Evolutionary conservation across 1,140 invertebrate species (phyloP), one percentile per base, ranked within the genome.

Genomic region (Macrostomum lignano): DNA sequence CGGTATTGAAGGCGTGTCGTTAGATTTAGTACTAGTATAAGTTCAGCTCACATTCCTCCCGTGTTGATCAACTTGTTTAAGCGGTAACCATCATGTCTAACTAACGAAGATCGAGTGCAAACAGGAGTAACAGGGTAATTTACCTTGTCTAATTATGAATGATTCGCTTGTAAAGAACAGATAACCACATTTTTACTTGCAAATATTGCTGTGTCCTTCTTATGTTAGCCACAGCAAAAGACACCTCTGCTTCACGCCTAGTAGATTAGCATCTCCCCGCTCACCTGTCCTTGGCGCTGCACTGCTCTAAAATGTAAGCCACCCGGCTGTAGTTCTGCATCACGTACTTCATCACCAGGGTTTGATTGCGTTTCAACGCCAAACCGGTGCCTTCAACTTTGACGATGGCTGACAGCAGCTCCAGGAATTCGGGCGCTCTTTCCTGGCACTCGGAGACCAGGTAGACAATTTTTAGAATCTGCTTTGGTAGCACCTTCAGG

Each of bases 341-440:
- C 11, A 41, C 32, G 21, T 39, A 41, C 24, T 41, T 41, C 37
- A 41, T 41, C 15, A 39, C 40, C 7, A 38, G 35, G 2, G 37
- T 36, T 24, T 41, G 40, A 29, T 41, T 41, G 7, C 40, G 11
- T 21, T 41, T 41, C 21, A 41, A 29, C 4, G 40, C 35, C 23
- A 41, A 22, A 19, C 31, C 40, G 4, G 33, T 30, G 5, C 33
- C 40, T 20, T 39, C 40, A 10, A 41, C 40, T 29, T 41, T 41
- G 9, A 41, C 40, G 19, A 39, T 31, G 17, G 32, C 38, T 19
- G 36, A 38, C 7, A 41, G 34, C 17, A 41, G 33, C 21, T 41
- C 38, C 2, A 41, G 25, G 28, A 41, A 39, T 33, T 41, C 40
- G 11, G 40, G 40, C 4, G 33, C 37, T 13, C 37, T 40, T 28